Evolutionary conservation across 2,888 invertebrate species (phyloP).

Genomic region (Mesorhabditis sp.): DNA sequence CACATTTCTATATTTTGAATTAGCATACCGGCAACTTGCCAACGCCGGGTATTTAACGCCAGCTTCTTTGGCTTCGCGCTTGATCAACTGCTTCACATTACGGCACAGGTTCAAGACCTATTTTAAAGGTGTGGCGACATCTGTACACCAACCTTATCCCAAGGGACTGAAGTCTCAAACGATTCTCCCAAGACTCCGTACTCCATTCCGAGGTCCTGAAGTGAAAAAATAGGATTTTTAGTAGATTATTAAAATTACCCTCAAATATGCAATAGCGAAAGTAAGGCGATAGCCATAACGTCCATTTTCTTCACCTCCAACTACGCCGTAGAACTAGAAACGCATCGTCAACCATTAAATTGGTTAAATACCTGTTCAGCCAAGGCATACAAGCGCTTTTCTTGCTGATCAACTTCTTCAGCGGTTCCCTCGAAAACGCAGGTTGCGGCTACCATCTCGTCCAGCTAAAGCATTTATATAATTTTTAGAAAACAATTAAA

Average conservation of each 20-base stretch:
- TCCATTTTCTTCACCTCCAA: conserved; percentile 88
- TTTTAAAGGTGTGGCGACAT: conserved; percentile 1
- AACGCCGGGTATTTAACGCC: conserved; percentile 62
- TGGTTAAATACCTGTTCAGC: conserved; percentile 63
- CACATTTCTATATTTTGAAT: background rate
- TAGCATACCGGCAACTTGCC: conserved; percentile 60
- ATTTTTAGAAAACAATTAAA: background rate
- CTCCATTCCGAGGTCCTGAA: conserved; percentile 82
- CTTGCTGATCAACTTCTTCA: conserved; percentile 73
- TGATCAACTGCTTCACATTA: conserved; percentile 81
- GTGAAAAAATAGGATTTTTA: conserved; percentile 20
- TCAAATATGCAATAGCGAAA: conserved; percentile 93
- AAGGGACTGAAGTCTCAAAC: conserved; percentile 96
- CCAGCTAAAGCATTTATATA: conserved; percentile 59
- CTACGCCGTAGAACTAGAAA: conserved; percentile 67
- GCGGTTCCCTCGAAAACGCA: conserved; percentile 79
- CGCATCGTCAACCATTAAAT: conserved; percentile 23
- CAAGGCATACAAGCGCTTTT: conserved; percentile 75
- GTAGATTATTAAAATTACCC: conserved; percentile 65
- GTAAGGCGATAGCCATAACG: conserved; percentile 91
- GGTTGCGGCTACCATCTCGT: conserved; percentile 82
- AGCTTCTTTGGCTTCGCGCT: conserved; percentile 62
- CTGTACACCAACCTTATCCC: conserved; percentile 63
- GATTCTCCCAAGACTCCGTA: conserved; percentile 87
- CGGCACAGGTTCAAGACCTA: conserved; percentile 68